Evolutionary conservation across 2,797 vertebrate genomes (phyloP).

Genomic region (Tragopan temminckii): DNA sequence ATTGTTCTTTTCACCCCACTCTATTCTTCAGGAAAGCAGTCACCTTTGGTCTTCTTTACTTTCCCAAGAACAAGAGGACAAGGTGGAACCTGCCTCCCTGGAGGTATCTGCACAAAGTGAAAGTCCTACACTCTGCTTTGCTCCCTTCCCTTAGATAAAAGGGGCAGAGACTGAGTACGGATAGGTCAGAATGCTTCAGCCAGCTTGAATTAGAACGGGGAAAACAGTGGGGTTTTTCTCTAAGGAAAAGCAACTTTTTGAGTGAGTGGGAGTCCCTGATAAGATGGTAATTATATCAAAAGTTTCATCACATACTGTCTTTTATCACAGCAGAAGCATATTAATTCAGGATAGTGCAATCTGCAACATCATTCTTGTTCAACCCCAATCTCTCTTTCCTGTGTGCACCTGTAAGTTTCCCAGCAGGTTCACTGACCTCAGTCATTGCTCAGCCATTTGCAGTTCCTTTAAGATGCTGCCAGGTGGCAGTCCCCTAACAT

Average conservation of each 20-base stretch:
- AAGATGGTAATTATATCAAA: accelerated
- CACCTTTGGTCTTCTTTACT: neutral
- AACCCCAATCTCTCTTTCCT: neutral
- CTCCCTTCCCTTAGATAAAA: neutral
- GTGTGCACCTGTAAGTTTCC: neutral
- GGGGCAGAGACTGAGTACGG: neutral
- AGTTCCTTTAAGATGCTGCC: slow-evolving; percentile 65
- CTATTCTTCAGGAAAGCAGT: neutral
- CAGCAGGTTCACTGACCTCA: neutral
- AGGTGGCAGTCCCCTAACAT: slow-evolving; percentile 75
- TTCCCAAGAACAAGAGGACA: neutral
- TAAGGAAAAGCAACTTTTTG: neutral
- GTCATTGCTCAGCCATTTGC: neutral
- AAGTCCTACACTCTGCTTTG: neutral
- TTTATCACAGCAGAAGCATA: neutral
- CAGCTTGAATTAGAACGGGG: neutral
- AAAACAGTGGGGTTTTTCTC: neutral
- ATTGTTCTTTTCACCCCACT: neutral
- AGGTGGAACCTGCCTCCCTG: neutral
- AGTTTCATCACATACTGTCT: neutral
- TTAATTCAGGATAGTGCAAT: accelerated
- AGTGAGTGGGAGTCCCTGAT: neutral
- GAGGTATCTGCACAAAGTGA: neutral
- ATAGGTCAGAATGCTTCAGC: neutral
- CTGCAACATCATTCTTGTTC: accelerated